phyloP scores from a whole-genome alignment of 2,797 vertebrate genomes.

The Cynopterus sphinx region DNA sequence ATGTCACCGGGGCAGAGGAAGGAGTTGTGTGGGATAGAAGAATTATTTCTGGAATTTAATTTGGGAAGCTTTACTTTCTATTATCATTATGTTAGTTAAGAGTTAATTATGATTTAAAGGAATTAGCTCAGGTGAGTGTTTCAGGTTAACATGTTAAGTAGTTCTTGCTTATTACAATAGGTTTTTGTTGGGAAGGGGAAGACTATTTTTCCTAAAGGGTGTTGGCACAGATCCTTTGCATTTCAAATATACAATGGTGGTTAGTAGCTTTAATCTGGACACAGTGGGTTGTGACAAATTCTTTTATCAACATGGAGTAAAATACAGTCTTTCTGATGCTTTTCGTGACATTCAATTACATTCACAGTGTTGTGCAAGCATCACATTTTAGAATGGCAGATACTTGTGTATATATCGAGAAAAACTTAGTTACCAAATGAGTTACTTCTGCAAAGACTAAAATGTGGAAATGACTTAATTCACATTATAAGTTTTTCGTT shows the following conservation, averaged over 20 bases:
- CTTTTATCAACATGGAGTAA: slow-evolving; percentile 21
- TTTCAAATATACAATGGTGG: not conserved
- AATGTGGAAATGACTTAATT: slow-evolving; percentile 17
- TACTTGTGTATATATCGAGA: not conserved
- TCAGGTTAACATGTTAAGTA: not conserved
- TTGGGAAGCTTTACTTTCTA: slow-evolving; percentile 26
- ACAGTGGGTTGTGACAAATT: not conserved
- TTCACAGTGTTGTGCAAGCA: not conserved
- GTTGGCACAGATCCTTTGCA: slow-evolving; percentile 24
- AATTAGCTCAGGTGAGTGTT: slow-evolving; percentile 16
- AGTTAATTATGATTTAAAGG: slow-evolving; percentile 52
- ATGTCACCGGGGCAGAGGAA: not conserved
- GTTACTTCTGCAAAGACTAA: slow-evolving; percentile 8
- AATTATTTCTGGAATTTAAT: slow-evolving; percentile 52
- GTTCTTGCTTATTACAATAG: not conserved
- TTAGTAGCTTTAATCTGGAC: slow-evolving; percentile 28
- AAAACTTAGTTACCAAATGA: slow-evolving; percentile 33
- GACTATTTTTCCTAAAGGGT: not conserved
- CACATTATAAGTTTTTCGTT: not conserved
- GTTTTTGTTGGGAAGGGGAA: not conserved
- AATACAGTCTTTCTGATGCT: not conserved
- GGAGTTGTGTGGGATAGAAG: not conserved
- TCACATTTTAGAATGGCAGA: not conserved
- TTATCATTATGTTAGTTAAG: not conserved
- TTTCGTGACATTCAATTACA: slow-evolving; percentile 25